Conservation (phyloP, 2,113 vertebrate species). For the Arothron firmamentum region DNA sequence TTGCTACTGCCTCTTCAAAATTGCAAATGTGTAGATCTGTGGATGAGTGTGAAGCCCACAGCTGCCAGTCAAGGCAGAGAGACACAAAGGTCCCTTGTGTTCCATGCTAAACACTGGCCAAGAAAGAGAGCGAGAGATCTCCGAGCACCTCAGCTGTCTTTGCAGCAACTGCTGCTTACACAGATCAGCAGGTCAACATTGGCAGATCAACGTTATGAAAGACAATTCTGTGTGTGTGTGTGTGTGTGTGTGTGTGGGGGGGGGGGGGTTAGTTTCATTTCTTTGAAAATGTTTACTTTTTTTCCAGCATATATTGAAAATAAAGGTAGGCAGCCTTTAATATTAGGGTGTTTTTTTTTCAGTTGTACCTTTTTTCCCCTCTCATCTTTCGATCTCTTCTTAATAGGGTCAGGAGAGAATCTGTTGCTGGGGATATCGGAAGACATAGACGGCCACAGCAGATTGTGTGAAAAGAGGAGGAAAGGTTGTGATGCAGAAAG, state of each 20-base stretch:
- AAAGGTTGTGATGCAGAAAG: conserved; percentile 59
- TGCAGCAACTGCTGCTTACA: conserved; percentile 26
- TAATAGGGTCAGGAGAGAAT: conserved; percentile 56
- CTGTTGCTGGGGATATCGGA: conserved; percentile 55
- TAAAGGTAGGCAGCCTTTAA: not conserved
- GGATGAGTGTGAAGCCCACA: conserved; percentile 64
- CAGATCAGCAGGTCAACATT: conserved; percentile 29
- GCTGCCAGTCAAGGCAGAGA: conserved; percentile 66
- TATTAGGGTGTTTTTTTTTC: conserved; percentile 47
- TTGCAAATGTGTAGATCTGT: conserved; percentile 62
- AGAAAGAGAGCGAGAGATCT: conserved; percentile 63
- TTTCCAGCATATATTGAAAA: conserved; percentile 6
- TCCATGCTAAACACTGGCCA: conserved; percentile 57
- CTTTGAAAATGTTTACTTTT: conserved; percentile 12
- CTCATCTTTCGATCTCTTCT: conserved; percentile 44
- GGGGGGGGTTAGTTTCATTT: conserved; percentile 3
- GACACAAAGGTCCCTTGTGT: conserved; percentile 68
- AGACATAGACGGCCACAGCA: conserved; percentile 47
- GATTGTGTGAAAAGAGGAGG: conserved; percentile 61
- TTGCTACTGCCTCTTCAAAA: conserved; percentile 52
- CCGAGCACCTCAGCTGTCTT: conserved; percentile 71
- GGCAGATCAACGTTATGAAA: conserved; percentile 45
- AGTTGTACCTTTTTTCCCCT: conserved; percentile 44
- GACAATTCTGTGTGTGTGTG: conserved; percentile 8
- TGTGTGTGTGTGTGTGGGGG: no score